These are phyloP conservation scores for Chionodraco myersi DNA, from an alignment of 2,113 vertebrate genomes.

Conservation along the genomic window DNA sequence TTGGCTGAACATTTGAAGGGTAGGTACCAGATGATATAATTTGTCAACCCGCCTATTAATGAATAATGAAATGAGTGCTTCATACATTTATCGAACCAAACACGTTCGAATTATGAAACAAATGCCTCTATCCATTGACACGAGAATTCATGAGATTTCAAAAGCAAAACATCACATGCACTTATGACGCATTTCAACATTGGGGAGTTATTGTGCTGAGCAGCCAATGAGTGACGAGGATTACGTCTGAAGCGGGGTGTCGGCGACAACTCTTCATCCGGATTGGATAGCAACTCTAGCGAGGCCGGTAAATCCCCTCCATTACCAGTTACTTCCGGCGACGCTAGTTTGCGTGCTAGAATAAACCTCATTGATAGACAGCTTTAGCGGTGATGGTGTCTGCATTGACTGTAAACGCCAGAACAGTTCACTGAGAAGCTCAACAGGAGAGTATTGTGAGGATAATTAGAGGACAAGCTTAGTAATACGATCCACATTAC, in stretches of 20 bases:
- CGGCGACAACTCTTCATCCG: not conserved
- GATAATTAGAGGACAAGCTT: not conserved
- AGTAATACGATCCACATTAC: not conserved
- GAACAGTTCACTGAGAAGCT: not conserved
- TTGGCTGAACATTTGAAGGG: not conserved
- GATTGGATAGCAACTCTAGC: slow-evolving; percentile 55
- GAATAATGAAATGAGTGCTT: not conserved
- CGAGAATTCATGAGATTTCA: not conserved
- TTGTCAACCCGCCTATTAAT: no score
- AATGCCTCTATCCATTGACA: not conserved
- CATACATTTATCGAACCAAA: not conserved
- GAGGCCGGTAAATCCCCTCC: slow-evolving; percentile 24
- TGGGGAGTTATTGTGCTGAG: not conserved
- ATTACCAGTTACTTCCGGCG: slow-evolving; percentile 7
- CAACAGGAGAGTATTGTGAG: not conserved
- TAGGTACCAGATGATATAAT: not conserved
- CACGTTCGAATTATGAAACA: not conserved
- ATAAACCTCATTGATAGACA: slow-evolving; percentile 28
- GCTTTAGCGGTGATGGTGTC: not conserved
- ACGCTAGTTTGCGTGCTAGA: slow-evolving; percentile 5
- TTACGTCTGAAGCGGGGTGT: slow-evolving; percentile 14
- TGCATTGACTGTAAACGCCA: not conserved
- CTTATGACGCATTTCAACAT: slow-evolving; percentile 17
- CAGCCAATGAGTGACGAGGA: slow-evolving; percentile 51
- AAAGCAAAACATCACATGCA: slow-evolving; percentile 43